phyloP scores from a whole-genome alignment of 2,797 vertebrate genomes.

The Sparus aurata region DNA sequence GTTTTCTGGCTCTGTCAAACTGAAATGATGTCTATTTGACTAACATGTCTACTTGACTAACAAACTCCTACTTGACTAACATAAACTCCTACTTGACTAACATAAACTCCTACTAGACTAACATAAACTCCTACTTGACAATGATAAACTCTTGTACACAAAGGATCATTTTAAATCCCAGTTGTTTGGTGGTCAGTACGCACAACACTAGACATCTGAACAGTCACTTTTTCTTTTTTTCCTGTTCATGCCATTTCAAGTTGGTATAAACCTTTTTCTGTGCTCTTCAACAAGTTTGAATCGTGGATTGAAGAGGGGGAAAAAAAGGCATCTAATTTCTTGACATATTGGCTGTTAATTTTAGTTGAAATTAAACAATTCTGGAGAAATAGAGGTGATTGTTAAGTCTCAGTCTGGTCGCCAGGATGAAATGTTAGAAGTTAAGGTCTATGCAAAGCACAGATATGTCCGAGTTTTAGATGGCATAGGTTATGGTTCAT shows the following conservation, averaged over 20 bases:
- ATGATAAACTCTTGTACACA: not conserved
- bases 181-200: not conserved
- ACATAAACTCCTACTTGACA: not conserved
- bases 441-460: too few relatives aligned
- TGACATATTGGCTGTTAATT: not conserved
- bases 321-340: not conserved
- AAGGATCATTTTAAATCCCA: not conserved
- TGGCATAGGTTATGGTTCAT: too few relatives aligned
- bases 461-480: too few relatives aligned
- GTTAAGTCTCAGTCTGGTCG: too few relatives aligned
- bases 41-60: too few relatives aligned
- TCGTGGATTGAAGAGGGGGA: not conserved
- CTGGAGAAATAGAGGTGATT: too few relatives aligned
- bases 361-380: too few relatives aligned
- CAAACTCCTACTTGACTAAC: too few relatives aligned
- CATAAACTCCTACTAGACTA: too few relatives aligned
- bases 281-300: not conserved
- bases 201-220: not conserved
- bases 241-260: not conserved
- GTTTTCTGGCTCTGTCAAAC: not conserved
- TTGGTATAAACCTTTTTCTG: not conserved
- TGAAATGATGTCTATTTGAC: not conserved
- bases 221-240: too few relatives aligned
- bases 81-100: too few relatives aligned
- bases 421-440: too few relatives aligned